phyloP scores from a whole-genome alignment of 2,113 vertebrate genomes.

The Chamaetylas fuelleborni region DNA sequence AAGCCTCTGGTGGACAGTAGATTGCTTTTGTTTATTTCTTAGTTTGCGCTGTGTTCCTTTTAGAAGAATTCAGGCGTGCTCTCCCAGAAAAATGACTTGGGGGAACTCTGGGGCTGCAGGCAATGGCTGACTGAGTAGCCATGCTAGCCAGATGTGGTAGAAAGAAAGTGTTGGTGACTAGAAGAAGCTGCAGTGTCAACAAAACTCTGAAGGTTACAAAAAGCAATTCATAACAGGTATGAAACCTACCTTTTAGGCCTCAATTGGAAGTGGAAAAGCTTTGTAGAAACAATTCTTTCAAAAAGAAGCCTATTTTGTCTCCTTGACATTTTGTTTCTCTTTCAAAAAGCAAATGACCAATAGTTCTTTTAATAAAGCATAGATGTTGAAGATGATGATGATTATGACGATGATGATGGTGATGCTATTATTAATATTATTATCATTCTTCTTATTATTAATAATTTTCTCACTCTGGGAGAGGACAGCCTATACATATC shows the following conservation, averaged over 20 bases:
- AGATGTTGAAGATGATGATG: background rate
- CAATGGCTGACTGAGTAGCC: background rate
- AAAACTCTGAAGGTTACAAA: background rate
- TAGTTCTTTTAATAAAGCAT: background rate
- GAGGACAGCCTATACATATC: background rate
- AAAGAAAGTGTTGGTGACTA: background rate
- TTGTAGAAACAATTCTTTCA: background rate
- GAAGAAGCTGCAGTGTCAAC: background rate
- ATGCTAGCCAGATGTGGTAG: background rate
- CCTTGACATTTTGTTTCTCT: background rate
- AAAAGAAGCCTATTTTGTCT: background rate
- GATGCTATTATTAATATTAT: too few relatives aligned
- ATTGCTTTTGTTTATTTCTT: background rate
- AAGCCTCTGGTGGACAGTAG: background rate
- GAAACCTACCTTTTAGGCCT: background rate
- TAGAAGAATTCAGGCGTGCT: background rate
- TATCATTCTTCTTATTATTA: background rate
- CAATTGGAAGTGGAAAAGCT: background rate
- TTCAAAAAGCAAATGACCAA: background rate
- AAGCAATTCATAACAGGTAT: background rate
- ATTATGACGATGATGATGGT: background rate
- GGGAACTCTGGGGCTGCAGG: accelerated
- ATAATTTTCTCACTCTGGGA: background rate
- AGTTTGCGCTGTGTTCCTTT: background rate
- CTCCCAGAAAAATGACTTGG: background rate